These are phyloP conservation scores for Oncorhynchus gorbuscha DNA, from an alignment of 2,113 vertebrate species.

Conservation along the genomic window DNA sequence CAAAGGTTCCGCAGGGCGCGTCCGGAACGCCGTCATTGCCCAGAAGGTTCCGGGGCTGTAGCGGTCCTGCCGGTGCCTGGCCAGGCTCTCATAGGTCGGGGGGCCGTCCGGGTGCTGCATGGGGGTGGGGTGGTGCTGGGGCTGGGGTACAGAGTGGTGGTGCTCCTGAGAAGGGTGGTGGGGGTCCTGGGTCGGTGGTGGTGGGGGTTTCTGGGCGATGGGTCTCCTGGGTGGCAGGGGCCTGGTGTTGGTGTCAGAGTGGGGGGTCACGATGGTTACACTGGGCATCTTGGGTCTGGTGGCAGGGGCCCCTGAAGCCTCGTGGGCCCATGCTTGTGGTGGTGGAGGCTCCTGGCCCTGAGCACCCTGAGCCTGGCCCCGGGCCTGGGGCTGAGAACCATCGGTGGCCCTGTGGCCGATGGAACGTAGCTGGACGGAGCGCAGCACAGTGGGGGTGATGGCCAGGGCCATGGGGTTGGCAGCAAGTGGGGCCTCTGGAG, in stretches of 20 bases:
- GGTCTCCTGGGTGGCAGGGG: constrained; percentile 80
- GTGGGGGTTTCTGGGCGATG: constrained; percentile 79
- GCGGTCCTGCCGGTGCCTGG: constrained; percentile 76
- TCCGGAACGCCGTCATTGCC: constrained; percentile 79
- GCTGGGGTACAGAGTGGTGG: constrained; percentile 66
- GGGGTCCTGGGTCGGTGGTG: constrained; percentile 79
- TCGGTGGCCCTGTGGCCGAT: constrained; percentile 74
- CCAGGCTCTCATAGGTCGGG: constrained; percentile 79
- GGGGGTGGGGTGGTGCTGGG: constrained; percentile 63
- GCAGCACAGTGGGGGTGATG: constrained; percentile 84
- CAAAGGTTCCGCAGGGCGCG: constrained; percentile 60
- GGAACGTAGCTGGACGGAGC: constrained; percentile 85
- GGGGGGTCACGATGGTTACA: constrained; percentile 68
- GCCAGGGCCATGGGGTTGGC: constrained; percentile 72
- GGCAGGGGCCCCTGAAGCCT: constrained; percentile 61
- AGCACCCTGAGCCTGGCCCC: not conserved
- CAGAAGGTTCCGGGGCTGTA: constrained; percentile 72
- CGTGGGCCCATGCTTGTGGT: constrained; percentile 35
- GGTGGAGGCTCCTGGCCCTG: constrained; percentile 66
- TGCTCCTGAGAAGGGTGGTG: constrained; percentile 68
- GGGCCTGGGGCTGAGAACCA: constrained; percentile 34
- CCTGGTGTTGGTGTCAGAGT: constrained; percentile 70
- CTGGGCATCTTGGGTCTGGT: constrained; percentile 79
- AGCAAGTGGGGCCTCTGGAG: constrained; percentile 65
- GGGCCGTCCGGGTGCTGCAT: constrained; percentile 74